Conservation (phyloP, 1,140 invertebrate species). For the Coelopa frigida region DNA sequence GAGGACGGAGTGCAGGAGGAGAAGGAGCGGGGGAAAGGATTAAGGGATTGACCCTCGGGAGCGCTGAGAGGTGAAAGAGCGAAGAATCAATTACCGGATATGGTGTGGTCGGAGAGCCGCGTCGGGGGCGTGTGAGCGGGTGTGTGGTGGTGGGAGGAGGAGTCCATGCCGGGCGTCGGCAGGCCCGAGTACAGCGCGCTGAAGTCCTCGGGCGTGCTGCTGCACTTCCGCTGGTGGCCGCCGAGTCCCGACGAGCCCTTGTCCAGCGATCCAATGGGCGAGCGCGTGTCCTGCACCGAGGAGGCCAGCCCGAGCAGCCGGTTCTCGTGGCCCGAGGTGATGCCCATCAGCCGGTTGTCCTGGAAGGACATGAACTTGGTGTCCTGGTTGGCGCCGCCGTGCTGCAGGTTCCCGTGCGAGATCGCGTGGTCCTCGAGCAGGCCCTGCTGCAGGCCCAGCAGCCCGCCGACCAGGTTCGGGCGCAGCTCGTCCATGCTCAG, state of each 20-base stretch:
- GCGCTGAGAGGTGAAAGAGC: background rate
- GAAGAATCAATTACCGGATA: constrained; percentile 34
- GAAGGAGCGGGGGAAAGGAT: background rate
- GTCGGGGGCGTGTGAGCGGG: constrained; percentile 55
- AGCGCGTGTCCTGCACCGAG: constrained; percentile 42
- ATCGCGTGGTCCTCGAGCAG: constrained; percentile 69
- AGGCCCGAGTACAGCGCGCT: constrained; percentile 62
- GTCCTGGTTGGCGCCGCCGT: constrained; percentile 35
- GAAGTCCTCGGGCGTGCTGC: constrained; percentile 74
- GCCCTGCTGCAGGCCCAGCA: constrained; percentile 63
- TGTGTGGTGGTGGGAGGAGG: constrained; percentile 50
- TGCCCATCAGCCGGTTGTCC: constrained; percentile 49
- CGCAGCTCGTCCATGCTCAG: constrained; percentile 69
- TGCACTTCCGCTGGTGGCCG: constrained; percentile 62
- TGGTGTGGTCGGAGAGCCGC: constrained; percentile 43
- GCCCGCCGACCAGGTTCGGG: constrained; percentile 67
- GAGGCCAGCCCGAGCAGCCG: constrained; percentile 42
- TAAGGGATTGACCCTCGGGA: constrained; percentile 4
- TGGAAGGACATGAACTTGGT: constrained; percentile 48
- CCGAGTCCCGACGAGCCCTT: constrained; percentile 47
- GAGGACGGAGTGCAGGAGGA: background rate
- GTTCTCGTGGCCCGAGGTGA: constrained; percentile 43
- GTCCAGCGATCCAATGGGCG: constrained; percentile 43
- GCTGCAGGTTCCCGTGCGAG: constrained; percentile 42
- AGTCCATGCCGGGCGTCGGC: constrained; percentile 44